Percentiles rank a stretch among this genome's conserved stretches.
phyloP scores from a whole-genome alignment of 2,113 vertebrate genomes.

The Prunella fulvescens region DNA sequence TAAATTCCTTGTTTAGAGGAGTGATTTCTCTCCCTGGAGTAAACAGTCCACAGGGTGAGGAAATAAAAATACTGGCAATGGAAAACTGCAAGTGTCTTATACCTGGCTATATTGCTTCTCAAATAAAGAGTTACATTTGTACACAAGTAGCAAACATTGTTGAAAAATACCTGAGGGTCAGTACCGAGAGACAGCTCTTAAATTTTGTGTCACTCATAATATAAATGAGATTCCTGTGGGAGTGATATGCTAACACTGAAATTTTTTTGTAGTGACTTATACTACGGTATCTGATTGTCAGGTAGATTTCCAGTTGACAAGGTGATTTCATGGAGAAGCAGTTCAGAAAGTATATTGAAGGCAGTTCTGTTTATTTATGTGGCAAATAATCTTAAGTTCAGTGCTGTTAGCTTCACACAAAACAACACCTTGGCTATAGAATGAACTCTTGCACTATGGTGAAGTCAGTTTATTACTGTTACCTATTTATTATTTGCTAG shows the following conservation, averaged over 20 bases:
- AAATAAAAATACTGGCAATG: conserved; percentile 5
- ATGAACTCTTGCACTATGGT: background rate
- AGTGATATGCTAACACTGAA: background rate
- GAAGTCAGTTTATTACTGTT: background rate
- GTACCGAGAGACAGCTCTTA: background rate
- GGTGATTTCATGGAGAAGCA: background rate
- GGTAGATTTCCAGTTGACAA: background rate
- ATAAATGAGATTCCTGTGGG: background rate
- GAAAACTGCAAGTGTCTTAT: background rate
- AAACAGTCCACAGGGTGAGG: background rate
- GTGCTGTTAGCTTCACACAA: background rate
- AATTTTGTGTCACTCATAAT: background rate
- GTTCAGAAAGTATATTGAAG: background rate
- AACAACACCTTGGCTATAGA: background rate
- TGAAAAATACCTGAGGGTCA: conserved; percentile 1
- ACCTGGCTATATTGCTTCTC: background rate
- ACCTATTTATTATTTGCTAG: background rate
- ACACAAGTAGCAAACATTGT: background rate
- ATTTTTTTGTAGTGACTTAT: background rate
- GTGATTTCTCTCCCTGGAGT: background rate
- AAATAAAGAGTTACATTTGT: conserved; percentile 8
- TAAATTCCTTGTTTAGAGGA: background rate
- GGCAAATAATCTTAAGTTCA: background rate
- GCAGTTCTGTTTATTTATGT: background rate
- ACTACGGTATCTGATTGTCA: background rate